Percentiles rank a stretch among this genome's conserved stretches.
phyloP scores from a whole-genome alignment of 2,797 vertebrate genomes.

The Lophius americanus region DNA sequence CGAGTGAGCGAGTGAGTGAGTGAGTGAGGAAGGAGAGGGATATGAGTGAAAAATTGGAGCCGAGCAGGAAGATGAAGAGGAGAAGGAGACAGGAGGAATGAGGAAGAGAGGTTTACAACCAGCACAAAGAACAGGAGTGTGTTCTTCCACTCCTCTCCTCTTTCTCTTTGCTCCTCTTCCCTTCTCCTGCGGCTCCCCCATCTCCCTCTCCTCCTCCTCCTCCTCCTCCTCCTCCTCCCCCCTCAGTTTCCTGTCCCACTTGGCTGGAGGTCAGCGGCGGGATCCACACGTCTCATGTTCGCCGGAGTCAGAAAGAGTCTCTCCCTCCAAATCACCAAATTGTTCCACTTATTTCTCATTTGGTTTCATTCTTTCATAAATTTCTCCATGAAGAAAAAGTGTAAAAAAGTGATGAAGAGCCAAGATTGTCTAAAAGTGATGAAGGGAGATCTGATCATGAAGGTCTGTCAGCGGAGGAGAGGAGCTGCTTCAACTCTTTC shows the following conservation, averaged over 20 bases:
- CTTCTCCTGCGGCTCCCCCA: neutral
- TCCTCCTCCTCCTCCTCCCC: neutral
- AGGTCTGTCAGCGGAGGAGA: neutral
- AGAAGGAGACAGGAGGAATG: slow-evolving; percentile 23
- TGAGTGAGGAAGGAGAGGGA: slow-evolving; percentile 1
- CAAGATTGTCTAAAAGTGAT: neutral
- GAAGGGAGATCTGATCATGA: neutral
- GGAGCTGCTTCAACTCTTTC: slow-evolving; percentile 15
- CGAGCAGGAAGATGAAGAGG: slow-evolving; percentile 5
- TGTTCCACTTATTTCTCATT: neutral
- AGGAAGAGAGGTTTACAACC: slow-evolving; percentile 7
- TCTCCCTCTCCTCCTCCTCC: neutral
- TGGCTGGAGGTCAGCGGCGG: slow-evolving; percentile 52
- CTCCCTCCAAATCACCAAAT: neutral
- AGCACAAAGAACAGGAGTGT: no score
- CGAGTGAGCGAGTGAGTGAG: neutral
- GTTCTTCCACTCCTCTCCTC: neutral
- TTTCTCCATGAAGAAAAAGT: neutral
- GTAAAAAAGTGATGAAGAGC: neutral
- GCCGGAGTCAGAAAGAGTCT: neutral
- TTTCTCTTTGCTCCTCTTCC: neutral
- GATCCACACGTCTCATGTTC: slow-evolving; percentile 26
- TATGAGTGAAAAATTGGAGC: slow-evolving; percentile 49
- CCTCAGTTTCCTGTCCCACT: slow-evolving; percentile 62
- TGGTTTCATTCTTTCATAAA: neutral